Conservation (phyloP, 2,888 invertebrate genomes). For the Emmelina monodactyla region DNA sequence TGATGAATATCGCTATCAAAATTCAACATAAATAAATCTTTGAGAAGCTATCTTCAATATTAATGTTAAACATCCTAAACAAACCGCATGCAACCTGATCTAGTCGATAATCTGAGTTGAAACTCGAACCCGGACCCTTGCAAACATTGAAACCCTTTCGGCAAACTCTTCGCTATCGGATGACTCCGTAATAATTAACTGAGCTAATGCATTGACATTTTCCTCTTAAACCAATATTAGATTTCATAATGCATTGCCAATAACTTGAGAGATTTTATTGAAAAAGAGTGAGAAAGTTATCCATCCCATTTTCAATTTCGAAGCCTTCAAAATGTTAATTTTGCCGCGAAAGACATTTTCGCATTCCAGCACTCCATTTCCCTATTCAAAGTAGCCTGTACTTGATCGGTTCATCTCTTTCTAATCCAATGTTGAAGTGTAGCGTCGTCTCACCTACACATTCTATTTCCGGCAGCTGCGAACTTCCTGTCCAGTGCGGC, state of each 20-base stretch:
- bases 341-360: slow-evolving; percentile 8
- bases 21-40: no score
- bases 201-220: no score
- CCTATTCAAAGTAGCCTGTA: slow-evolving; percentile 16
- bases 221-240: no score
- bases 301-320: no score
- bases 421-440: slow-evolving; percentile 20
- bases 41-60: no score
- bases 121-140: slow-evolving; percentile 31
- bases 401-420: slow-evolving; percentile 26
- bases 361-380: slow-evolving; percentile 24
- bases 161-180: slow-evolving; percentile 26
- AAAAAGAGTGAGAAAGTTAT: no score
- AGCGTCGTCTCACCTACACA: slow-evolving; percentile 39
- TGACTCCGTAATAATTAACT: slow-evolving; percentile 48
- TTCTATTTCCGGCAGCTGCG: slow-evolving; percentile 55
- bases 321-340: neutral
- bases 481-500: slow-evolving; percentile 40
- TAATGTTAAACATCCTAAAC: slow-evolving; percentile 30
- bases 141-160: slow-evolving; percentile 37
- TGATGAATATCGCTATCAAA: no score
- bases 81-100: no score
- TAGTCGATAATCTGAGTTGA: slow-evolving; percentile 23
- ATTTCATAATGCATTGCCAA: no score
- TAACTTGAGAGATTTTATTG: no score